Conservation (phyloP, 2,888 invertebrate species). For the Hecatera dysodea region DNA sequence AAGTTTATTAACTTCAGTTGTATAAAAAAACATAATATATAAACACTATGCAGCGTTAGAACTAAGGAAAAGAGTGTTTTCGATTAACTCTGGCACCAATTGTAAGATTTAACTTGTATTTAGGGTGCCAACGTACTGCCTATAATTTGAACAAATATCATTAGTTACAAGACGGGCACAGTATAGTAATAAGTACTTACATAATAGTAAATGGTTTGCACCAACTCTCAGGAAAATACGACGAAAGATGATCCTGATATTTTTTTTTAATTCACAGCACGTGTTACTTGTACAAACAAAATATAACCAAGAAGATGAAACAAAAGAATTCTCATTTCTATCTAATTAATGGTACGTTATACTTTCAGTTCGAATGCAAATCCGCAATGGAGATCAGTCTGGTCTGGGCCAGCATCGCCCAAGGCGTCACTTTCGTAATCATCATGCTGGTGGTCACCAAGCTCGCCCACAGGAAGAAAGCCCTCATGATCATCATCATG, state of each 20-base stretch:
- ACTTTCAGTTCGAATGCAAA: conserved; percentile 51
- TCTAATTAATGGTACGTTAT: not conserved
- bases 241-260: not conserved
- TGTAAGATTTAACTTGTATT: too few species aligned
- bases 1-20: too few species aligned
- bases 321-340: not conserved
- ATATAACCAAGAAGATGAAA: not conserved
- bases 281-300: not conserved
- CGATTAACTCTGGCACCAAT: too few species aligned
- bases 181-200: too few species aligned
- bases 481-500: conserved; percentile 67
- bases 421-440: conserved; percentile 67
- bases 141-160: too few species aligned
- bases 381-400: conserved; percentile 63
- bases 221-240: too few species aligned
- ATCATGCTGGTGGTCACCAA: conserved; percentile 69
- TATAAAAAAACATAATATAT: too few species aligned
- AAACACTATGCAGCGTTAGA: too few species aligned
- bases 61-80: too few species aligned
- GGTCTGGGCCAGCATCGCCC: conserved; percentile 63
- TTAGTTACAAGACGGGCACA: too few species aligned
- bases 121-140: too few species aligned
- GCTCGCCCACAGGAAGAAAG: conserved; percentile 70
- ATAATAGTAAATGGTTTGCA: too few species aligned
- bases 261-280: not conserved